Evolutionary conservation across 2,113 vertebrate species (phyloP), one percentile per base, ranked within the genome.

Genomic region (Heterocephalus glaber): DNA sequence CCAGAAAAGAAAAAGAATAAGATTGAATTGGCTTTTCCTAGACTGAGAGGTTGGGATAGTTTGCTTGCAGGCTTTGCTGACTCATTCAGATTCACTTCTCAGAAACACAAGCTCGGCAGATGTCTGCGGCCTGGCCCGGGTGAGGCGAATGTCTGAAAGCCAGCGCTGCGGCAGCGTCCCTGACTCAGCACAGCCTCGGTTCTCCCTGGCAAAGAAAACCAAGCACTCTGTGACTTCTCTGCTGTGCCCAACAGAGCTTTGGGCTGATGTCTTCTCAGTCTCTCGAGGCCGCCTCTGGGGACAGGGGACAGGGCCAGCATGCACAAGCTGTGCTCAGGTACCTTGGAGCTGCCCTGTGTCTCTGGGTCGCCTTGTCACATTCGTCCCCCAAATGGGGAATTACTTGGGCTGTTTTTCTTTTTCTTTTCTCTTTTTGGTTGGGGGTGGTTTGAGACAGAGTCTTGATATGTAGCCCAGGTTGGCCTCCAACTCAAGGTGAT

Each of bases 151-250:
- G 11, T 49, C 84, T 80, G 56, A 94, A 89, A 85, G 96, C 52
- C 63, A 90, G 81, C 12, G 38, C 12, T 72, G 89, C 30, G 60
- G 13, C 12, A 4, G 13, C 76, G 94, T 30, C 54, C 91, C 85
- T 96, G 92, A 97, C 60, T 79, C 52, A 60, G 35, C 66, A 94
- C n/a, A n/a, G 76, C 92, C 76, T 61, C 70, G 72, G 93, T 76
- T 92, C 61, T 61, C 49, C 82, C 84, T 92, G 93, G 95, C 97
- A 97, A 89, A 95, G 80, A 90, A 92, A 85, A 77, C 8, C 61
- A 8, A 0, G 68, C 38, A 10, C 60, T 77, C 68, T 89, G 30
- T 16, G 56, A n/a, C 35, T 92, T 52, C 66, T 41, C 47, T 13
- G n/a, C 94, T 9, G 35, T 17, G 0, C 4, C 52, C 76, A 89